These are phyloP conservation scores for Heterodera carotae DNA, from an alignment of 1,140 invertebrate species.

Conservation along the genomic window DNA sequence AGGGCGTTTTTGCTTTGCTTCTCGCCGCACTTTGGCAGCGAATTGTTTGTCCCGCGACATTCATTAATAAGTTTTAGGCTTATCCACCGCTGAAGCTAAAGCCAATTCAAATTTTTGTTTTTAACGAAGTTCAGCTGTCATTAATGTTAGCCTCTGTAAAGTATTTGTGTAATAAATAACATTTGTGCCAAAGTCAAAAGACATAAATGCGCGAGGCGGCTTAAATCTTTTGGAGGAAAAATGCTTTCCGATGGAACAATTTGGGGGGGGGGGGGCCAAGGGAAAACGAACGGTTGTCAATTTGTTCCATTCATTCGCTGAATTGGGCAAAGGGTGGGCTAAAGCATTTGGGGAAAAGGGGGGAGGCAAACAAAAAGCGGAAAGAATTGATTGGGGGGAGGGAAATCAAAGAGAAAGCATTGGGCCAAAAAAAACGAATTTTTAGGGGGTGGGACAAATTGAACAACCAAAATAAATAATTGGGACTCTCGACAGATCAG, in stretches of 20 bases:
- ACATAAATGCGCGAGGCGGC: too few species aligned
- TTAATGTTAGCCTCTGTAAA: too few species aligned
- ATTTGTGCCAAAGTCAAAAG: not conserved
- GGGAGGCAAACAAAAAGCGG: not conserved
- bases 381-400: not conserved
- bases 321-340: not conserved
- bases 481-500: not conserved
- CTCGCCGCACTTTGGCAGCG: too few species aligned
- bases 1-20: too few species aligned
- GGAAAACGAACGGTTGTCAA: not conserved
- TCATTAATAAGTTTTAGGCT: too few species aligned
- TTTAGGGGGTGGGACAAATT: not conserved
- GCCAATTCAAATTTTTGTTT: too few species aligned
- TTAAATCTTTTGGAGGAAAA: not conserved
- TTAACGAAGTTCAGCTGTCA: too few species aligned
- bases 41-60: too few species aligned
- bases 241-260: not conserved
- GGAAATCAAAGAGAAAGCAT: not conserved
- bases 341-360: not conserved
- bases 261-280: too few species aligned
- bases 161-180: too few species aligned
- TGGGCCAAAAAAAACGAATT: not conserved
- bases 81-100: too few species aligned
- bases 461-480: too few species aligned
- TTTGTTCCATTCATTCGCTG: not conserved